These are phyloP conservation scores for Epinephelus coioides DNA, from an alignment of 2,797 vertebrate species.

Conservation along the genomic window DNA sequence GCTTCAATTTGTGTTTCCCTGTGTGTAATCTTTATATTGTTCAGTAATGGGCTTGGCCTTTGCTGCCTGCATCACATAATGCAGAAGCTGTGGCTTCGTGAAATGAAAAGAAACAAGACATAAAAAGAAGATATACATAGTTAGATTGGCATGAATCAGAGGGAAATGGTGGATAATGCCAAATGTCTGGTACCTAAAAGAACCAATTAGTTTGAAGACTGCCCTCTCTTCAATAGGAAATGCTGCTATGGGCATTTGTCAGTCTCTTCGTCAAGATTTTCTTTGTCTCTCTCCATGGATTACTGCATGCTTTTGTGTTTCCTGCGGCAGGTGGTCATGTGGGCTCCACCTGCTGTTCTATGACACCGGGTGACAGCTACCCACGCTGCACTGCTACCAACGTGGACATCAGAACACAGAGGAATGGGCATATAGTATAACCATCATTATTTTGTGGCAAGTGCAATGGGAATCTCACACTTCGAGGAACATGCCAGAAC, in stretches of 20 bases:
- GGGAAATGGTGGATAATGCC: not conserved
- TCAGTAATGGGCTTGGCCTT: conserved; percentile 38
- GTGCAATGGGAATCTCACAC: not conserved
- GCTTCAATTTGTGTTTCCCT: conserved; percentile 36
- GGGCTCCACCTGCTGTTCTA: conserved; percentile 49
- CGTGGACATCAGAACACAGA: conserved; percentile 19
- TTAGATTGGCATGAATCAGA: not conserved
- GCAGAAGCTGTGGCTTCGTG: not conserved
- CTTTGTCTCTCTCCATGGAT: not conserved
- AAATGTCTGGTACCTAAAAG: not conserved
- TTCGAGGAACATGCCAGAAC: conserved; percentile 9
- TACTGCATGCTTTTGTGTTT: not conserved
- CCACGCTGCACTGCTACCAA: conserved; percentile 19
- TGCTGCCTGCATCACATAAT: conserved; percentile 5
- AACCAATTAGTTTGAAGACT: not conserved
- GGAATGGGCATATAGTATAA: not conserved
- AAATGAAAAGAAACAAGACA: conserved; percentile 20
- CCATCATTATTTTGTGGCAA: conserved; percentile 5
- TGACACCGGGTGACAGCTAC: conserved; percentile 32
- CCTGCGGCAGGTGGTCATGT: conserved; percentile 37
- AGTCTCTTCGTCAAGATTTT: not conserved
- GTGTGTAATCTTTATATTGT: conserved; percentile 34
- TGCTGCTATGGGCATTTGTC: not conserved
- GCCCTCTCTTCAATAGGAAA: not conserved
- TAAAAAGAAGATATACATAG: not conserved